Evolutionary conservation across 2,113 vertebrate genomes (phyloP), one percentile per base, ranked within the genome.

Genomic region (Lutjanus erythropterus): DNA sequence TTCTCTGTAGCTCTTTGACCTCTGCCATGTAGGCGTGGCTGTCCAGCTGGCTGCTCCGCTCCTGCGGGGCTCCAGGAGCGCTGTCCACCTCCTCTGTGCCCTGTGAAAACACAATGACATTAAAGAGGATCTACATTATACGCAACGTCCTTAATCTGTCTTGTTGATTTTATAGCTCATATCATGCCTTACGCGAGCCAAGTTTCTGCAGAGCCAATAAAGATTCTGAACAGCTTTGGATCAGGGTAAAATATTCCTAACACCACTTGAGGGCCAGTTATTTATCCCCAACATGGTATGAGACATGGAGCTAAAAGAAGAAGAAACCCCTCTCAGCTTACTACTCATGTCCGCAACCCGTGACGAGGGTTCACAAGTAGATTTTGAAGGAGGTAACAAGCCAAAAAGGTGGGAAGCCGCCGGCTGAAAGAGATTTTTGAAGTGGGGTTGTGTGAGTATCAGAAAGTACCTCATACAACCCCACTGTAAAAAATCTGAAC

Each of bases 31-130:
- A 92, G 71, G 77, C 83, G 56, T 95, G 92, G 41, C 86, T 85
- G 65, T 92, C 93, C 0, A 75, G 55, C 7, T 89, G 90, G 15
- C 86, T 93, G 60, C 88, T 94, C 21, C 93, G 95, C 77, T 97
- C 96, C 80, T 97, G 97, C 5, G 97, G 97, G 8, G 95, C 97
- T 62, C 97, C 97, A 0, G 97, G 97, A 79, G 97, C 96, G 27
- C 95, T 94, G 37, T 97, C 95, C 60, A 88, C 84, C 8, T 91
- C 91, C 53, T 91, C 92, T 3, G 93, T 29, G 31, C 89, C 95
- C 97, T 98, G 87, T 21, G 15, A 86, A 18, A 61, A 37, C 25
- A n/a, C 8, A 1, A 64, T 0, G 10, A 27, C 9, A 11, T 5
- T 27, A 9, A 33, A 16, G 39, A 46, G 11, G 35, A 23, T 6